phyloP scores from a whole-genome alignment of 2,888 invertebrate genomes.

The Sipha maydis region DNA sequence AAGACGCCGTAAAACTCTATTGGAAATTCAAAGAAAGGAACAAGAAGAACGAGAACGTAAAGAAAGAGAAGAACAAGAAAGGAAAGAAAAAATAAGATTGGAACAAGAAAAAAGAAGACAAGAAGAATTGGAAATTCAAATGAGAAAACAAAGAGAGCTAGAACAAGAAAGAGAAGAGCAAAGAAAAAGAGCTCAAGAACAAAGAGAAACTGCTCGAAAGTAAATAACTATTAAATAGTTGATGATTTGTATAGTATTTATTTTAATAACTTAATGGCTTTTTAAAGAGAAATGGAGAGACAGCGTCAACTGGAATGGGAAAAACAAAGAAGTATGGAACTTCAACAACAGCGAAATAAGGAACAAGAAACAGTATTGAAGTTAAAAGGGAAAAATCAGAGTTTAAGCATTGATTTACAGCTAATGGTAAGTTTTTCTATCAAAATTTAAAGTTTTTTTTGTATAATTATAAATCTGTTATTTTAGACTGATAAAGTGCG shows the following conservation, averaged over 20 bases:
- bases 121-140: constrained; percentile 85
- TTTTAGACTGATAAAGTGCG: constrained; percentile 77
- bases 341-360: constrained; percentile 85
- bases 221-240: constrained; percentile 67
- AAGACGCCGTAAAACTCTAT: constrained; percentile 84
- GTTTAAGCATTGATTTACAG: constrained; percentile 81
- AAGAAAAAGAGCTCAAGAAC: constrained; percentile 80
- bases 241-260: not conserved
- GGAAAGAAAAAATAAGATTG: constrained; percentile 74
- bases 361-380: constrained; percentile 86
- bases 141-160: constrained; percentile 81
- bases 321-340: constrained; percentile 86
- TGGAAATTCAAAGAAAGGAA: constrained; percentile 90
- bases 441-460: not conserved
- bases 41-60: constrained; percentile 92
- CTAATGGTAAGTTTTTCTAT: constrained; percentile 69
- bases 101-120: constrained; percentile 82
- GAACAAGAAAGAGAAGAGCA: constrained; percentile 82
- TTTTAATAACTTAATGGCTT: not conserved
- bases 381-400: constrained; percentile 88
- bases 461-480: not conserved
- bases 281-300: constrained; percentile 85
- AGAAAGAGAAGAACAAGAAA: constrained; percentile 92
- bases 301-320: constrained; percentile 97
- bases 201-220: constrained; percentile 81